Evolutionary conservation across 2,113 vertebrate genomes (phyloP).

Genomic region (Hemicordylus capensis): DNA sequence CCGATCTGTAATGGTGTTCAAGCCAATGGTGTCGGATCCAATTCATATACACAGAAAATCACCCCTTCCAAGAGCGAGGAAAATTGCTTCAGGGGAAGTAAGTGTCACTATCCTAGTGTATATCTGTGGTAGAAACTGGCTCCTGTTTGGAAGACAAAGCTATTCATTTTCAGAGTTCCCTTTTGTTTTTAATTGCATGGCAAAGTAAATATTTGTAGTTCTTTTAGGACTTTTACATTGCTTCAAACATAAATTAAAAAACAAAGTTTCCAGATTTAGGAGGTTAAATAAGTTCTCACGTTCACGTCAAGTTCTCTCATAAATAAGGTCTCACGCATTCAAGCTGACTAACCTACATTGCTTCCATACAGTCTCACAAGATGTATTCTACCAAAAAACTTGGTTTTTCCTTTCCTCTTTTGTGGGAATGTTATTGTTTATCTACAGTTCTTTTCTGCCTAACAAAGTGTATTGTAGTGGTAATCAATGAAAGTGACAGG

Average conservation of each 20-base stretch:
- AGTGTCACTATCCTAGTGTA: constrained; percentile 67
- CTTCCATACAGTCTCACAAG: constrained; percentile 44
- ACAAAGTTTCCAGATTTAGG: constrained; percentile 19
- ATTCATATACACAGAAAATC: constrained; percentile 92
- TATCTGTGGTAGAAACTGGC: constrained; percentile 34
- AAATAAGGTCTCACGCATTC: neutral
- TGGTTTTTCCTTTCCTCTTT: neutral
- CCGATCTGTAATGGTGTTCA: constrained; percentile 83
- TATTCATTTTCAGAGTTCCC: constrained; percentile 10
- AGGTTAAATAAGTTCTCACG: too few relatives aligned
- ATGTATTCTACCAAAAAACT: constrained; percentile 23
- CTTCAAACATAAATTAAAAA: constrained; percentile 31
- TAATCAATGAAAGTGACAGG: constrained; percentile 51
- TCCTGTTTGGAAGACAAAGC: constrained; percentile 16
- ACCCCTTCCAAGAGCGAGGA: constrained; percentile 85
- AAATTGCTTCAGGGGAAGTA: constrained; percentile 88
- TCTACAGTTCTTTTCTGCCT: constrained; percentile 19
- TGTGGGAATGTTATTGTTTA: constrained; percentile 29
- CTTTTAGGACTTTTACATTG: constrained; percentile 1
- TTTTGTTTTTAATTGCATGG: constrained; percentile 20
- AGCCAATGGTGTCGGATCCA: constrained; percentile 89
- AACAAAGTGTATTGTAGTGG: constrained; percentile 35
- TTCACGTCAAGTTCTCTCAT: too few relatives aligned
- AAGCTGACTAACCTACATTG: constrained; percentile 35
- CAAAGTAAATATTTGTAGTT: constrained; percentile 22